Base-by-base conservation (phyloP, 2,797 vertebrate genomes). In the Tapera naevia region DNA sequence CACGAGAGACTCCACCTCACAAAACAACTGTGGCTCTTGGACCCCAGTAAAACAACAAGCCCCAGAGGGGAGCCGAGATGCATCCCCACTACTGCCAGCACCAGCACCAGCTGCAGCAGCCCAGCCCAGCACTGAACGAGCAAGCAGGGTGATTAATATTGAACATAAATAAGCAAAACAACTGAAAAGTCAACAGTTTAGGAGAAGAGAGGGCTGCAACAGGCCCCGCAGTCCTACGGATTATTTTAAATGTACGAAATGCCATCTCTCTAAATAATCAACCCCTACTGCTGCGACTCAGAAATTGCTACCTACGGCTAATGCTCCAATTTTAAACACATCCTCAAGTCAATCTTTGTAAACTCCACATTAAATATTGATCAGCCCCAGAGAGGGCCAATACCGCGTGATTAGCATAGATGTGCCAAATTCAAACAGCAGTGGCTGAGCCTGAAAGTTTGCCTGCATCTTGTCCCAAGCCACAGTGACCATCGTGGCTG, bases 301-400 rank as follows among this genome's bases (percentile, higher is more conserved):
- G 97, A 98, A 97, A 98, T 97, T 96, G 97, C 97, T 96, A 98
- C 98, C 98, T 98, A 97, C 94, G 96, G 98, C 98, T 97, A 98
- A 91, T 88, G 95, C 95, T 98, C 97, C 96, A 79, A 94, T 98
- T 98, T 98, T 96, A 98, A 98, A 98, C 79, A 96, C 98, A 97
- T 98, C 98, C 97, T 97, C 97, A 69, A 98, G 98, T 98, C 95
- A 97, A 97, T 98, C 98, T 98, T 97, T 97, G 98, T 97, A 98
- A 98, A 98, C 97, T 98, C 97, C 89, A 96, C 98, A 98, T 99
- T 98, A 98, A 98, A 98, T 98, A 98, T 98, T 98, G 98, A 98
- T 98, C 97, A 97, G 88, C 97, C 98, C 98, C 88, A 74, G 97
- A 96, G 97, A 98, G 96, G 97, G 97, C 97, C 97, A 94, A 91